These are phyloP conservation scores for Thysanoteuthis rhombus DNA, from an alignment of 2,888 invertebrate genomes.

Conservation along the genomic window DNA sequence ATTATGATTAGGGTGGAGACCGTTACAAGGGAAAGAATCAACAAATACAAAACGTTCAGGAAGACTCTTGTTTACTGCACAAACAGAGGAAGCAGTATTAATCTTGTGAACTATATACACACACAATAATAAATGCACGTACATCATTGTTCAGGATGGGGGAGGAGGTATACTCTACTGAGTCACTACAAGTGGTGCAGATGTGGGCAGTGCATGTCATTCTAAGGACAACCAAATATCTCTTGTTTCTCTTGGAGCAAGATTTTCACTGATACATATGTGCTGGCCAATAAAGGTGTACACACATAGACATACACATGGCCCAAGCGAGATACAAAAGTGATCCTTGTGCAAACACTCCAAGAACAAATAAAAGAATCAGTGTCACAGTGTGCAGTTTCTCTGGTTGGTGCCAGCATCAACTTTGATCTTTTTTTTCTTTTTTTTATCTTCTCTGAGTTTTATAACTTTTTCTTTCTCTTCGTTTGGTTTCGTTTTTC, in stretches of 20 bases:
- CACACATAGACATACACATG: background rate
- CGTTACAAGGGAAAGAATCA: background rate
- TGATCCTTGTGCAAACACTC: background rate
- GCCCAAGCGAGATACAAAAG: background rate
- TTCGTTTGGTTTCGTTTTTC: too few species aligned
- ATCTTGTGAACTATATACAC: background rate
- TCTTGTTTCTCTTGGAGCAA: background rate
- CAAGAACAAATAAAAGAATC: background rate
- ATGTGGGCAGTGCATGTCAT: background rate
- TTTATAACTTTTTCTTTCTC: too few species aligned
- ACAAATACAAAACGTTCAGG: background rate
- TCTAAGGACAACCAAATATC: background rate
- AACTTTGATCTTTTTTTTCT: background rate
- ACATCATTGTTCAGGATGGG: too few species aligned
- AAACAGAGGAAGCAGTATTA: background rate
- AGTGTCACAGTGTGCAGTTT: background rate
- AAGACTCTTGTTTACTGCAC: background rate
- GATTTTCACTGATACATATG: background rate
- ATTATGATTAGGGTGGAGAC: background rate
- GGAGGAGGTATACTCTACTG: background rate
- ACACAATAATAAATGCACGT: background rate
- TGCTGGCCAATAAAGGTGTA: too few species aligned
- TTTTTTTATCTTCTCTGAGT: too few species aligned
- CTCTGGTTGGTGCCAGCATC: background rate
- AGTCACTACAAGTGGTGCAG: background rate